phyloP scores from a whole-genome alignment of 2,888 invertebrate genomes.

The Salticus scenicus region DNA sequence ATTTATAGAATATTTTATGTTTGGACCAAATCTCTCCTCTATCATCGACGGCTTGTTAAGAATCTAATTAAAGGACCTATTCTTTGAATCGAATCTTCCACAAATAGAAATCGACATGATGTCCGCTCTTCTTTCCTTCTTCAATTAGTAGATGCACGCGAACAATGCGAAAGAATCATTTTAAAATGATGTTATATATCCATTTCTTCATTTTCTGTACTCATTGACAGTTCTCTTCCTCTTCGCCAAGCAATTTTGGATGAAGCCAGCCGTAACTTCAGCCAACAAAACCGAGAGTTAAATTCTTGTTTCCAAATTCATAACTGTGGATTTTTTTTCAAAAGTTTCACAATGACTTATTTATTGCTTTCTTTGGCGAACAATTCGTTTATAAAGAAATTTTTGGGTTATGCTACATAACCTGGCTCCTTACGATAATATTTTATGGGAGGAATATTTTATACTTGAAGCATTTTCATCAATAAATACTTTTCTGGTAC shows the following conservation, averaged over 20 bases:
- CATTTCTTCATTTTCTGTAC: slow-evolving; percentile 21
- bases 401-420: too few species aligned
- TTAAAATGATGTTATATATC: background rate
- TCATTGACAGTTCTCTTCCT: slow-evolving; percentile 33
- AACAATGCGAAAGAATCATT: slow-evolving; percentile 35
- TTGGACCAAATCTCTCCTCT: background rate
- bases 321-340: background rate
- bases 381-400: too few species aligned
- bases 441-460: too few species aligned
- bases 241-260: slow-evolving; percentile 37
- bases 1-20: background rate
- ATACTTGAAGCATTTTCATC: too few species aligned
- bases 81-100: slow-evolving; percentile 30
- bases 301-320: background rate
- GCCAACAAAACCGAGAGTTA: slow-evolving; percentile 19
- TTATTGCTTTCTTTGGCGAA: background rate
- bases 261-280: slow-evolving; percentile 46
- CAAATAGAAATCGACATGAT: slow-evolving; percentile 51
- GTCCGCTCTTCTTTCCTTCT: slow-evolving; percentile 36
- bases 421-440: too few species aligned
- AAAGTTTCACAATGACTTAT: background rate
- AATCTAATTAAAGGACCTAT: slow-evolving; percentile 47
- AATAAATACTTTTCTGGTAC: too few species aligned
- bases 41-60: slow-evolving; percentile 46
- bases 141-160: slow-evolving; percentile 36